Conservation (phyloP, 2,113 vertebrate species). For the human (Homo sapiens) region DNA sequence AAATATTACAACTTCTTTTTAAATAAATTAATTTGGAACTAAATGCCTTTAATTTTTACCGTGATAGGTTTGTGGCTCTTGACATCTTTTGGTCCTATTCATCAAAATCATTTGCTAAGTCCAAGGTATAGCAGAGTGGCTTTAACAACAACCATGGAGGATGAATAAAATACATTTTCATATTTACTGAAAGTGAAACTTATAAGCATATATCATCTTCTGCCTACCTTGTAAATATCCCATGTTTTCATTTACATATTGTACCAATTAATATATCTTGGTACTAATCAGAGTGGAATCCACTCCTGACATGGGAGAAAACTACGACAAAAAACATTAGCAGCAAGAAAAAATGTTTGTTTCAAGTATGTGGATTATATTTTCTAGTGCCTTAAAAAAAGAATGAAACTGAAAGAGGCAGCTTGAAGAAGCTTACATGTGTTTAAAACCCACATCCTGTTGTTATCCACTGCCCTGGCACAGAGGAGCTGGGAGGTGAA, state of each 20-base stretch:
- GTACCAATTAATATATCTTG: neutral
- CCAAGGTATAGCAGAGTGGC: neutral
- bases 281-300: neutral
- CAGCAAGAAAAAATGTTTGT: neutral
- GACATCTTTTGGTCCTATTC: neutral
- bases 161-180: neutral
- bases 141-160: neutral
- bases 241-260: neutral
- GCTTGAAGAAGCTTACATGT: conserved; percentile 49
- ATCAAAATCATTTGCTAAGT: neutral
- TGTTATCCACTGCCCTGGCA: conserved; percentile 79
- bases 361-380: conserved; percentile 12
- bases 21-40: conserved; percentile 4
- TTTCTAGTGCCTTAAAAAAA: conserved; percentile 35
- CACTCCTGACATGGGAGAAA: neutral
- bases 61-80: neutral
- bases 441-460: conserved; percentile 86
- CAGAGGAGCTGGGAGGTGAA: conserved; percentile 77
- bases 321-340: neutral
- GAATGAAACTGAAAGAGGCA: conserved; percentile 70
- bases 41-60: conserved; percentile 15
- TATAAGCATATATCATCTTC: neutral
- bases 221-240: neutral
- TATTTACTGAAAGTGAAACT: conserved; percentile 54
- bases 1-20: conserved; percentile 2